Evolutionary conservation across 2,797 vertebrate genomes (phyloP).

Genomic region (Eupleurogrammus muticus): DNA sequence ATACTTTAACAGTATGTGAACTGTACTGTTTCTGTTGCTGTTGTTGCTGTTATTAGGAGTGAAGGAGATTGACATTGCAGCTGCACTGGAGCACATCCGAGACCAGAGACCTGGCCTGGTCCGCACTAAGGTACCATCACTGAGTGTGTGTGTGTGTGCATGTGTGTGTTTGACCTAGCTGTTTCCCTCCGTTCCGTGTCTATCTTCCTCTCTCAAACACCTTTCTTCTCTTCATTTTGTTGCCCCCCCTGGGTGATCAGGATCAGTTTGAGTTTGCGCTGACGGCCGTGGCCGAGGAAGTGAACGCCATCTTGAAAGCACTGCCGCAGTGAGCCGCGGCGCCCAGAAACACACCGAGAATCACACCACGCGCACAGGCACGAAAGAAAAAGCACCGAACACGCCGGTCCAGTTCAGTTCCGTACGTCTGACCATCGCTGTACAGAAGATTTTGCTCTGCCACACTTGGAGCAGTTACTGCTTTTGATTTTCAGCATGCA

Average conservation of each 20-base stretch:
- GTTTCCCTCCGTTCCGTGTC: constrained; percentile 1
- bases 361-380: constrained; percentile 24
- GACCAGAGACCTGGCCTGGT: constrained; percentile 96
- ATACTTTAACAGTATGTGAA: background rate
- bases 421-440: constrained; percentile 47
- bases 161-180: background rate
- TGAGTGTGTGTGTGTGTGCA: constrained; percentile 14
- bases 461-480: constrained; percentile 39
- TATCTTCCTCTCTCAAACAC: background rate
- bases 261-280: constrained; percentile 99
- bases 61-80: constrained; percentile 98
- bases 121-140: constrained; percentile 90
- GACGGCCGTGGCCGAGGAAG: constrained; percentile 96
- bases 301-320: constrained; percentile 97
- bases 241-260: constrained; percentile 68
- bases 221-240: background rate
- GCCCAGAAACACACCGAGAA: constrained; percentile 34
- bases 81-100: constrained; percentile 94
- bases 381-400: constrained; percentile 21
- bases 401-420: constrained; percentile 23
- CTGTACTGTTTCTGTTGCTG: constrained; percentile 2
- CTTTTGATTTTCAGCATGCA: constrained; percentile 55
- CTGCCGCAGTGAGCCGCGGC: constrained; percentile 89
- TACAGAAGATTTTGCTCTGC: constrained; percentile 56
- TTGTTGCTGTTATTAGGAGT: constrained; percentile 84